Base-by-base conservation (phyloP, 92 coral and sea anemone species). In the Virgularia gustaviana region DNA sequence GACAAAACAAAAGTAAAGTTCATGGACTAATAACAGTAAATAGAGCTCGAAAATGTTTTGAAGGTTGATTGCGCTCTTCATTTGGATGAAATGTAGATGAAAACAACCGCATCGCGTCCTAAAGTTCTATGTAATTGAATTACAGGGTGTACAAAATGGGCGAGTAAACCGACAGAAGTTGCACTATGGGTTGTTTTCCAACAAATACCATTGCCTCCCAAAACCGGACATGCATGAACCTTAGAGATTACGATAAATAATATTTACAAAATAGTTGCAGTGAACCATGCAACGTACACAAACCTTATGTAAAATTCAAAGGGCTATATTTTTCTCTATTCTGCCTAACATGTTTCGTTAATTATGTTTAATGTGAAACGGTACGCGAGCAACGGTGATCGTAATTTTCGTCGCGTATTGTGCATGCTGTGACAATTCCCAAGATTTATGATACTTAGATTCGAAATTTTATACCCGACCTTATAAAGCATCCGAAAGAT, bases 371-470 rank as follows among this genome's bases (percentile, higher is more conserved):
- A 67, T 67, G 45, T 47, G 42, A 67, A 67, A 34, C 74, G 6
- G 34, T 12, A 57, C 74, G 49, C 74, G 30, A 67, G 41, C 45
- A 31, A 29, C 39, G 23, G 34, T 67, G 23, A 45, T 44, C 49
- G 47, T 56, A 41, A 56, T 65, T 65, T 65, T 67, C 74, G 74
- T 67, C 74, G 74, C 74, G 33, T 47, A 45, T 59, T 67, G 74
- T 47, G 74, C n/a, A n/a, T n/a, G 74, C 39, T 20, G 16, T 67
- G 74, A 67, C 74, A 67, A 67, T 67, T 47, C 41, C 49, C 42
- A 67, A 67, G 74, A 67, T 67, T 67, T 67, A 67, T 67, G 74
- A 67, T 67, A 67, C 74, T 67, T 67, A 47, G 49, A 59, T 24
- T 45, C 38, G 74, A 67, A 67, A 67, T 67, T 49, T 67, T 67